Conservation (phyloP, 1,140 invertebrate species). For the Temnothorax longispinosus region DNA sequence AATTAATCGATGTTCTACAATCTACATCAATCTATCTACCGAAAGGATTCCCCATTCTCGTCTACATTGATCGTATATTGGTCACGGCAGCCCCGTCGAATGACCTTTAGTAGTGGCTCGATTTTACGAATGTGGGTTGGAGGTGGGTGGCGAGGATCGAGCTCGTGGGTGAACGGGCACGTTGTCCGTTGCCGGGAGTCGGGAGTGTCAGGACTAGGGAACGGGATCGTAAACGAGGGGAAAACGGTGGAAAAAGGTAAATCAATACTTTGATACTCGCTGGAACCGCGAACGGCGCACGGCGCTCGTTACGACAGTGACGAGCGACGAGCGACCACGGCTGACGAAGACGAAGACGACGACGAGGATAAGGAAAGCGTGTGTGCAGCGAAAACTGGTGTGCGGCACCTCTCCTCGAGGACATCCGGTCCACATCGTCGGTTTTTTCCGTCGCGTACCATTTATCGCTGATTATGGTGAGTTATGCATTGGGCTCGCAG, state of each 20-base stretch:
- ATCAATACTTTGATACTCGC: constrained; percentile 57
- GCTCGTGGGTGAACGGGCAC: constrained; percentile 2
- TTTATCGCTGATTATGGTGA: constrained; percentile 42
- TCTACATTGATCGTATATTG: not conserved
- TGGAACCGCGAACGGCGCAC: constrained; percentile 38
- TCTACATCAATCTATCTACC: not conserved
- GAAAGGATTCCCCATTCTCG: not conserved
- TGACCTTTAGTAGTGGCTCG: constrained; percentile 32
- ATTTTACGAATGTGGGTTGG: constrained; percentile 52
- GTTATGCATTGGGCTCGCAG: not conserved
- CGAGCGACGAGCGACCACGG: not conserved
- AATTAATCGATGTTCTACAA: not conserved
- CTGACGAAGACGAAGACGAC: not conserved
- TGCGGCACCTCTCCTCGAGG: constrained; percentile 28
- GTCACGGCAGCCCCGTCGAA: constrained; percentile 3
- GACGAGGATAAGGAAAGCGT: not conserved
- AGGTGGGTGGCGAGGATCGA: constrained; percentile 3
- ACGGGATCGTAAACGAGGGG: constrained; percentile 28
- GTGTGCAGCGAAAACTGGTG: constrained; percentile 51
- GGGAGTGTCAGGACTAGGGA: not conserved
- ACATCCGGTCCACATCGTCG: constrained; percentile 19
- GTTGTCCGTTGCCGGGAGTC: not conserved
- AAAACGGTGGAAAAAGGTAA: constrained; percentile 16
- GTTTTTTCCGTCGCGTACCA: not conserved
- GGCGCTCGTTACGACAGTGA: constrained; percentile 35